A percentile compares a stretch with the other conserved stretches of the same genome.
These are phyloP conservation scores for Megaleporinus macrocephalus DNA, from an alignment of 2,113 vertebrate genomes.

Conservation along the genomic window DNA sequence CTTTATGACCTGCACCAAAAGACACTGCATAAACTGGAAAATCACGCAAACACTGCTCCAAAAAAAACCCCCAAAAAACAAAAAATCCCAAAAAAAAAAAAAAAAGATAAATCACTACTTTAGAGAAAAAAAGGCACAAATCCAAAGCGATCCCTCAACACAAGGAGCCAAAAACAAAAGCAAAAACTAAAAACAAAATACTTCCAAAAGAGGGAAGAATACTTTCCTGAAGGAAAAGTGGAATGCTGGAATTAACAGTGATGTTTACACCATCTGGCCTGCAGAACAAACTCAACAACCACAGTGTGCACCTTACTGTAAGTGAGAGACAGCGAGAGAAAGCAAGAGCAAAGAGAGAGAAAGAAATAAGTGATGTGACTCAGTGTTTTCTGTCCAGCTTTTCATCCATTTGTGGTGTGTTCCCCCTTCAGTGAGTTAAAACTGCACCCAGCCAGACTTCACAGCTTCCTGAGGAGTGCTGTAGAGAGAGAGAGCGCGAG, in stretches of 20 bases:
- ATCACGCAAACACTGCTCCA: slow-evolving; percentile 36
- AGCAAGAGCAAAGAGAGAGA: too few relatives aligned
- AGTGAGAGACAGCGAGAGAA: too few relatives aligned
- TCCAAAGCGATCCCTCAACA: not conserved
- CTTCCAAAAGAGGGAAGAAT: slow-evolving; percentile 42
- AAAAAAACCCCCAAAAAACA: slow-evolving; percentile 50
- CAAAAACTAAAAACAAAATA: slow-evolving; percentile 1
- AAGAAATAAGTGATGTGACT: too few relatives aligned
- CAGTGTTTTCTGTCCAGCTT: too few relatives aligned
- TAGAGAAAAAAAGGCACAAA: not conserved
- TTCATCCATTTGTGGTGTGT: not conserved
- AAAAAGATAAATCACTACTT: slow-evolving; percentile 17
- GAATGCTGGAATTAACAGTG: slow-evolving; percentile 33
- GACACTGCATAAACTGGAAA: slow-evolving; percentile 37
- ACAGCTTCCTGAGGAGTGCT: slow-evolving; percentile 73
- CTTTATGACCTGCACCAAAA: not conserved
- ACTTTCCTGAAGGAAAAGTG: slow-evolving; percentile 25
- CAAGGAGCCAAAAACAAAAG: not conserved
- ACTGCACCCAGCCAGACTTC: slow-evolving; percentile 80
- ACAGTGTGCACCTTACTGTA: not conserved
- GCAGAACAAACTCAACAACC: not conserved
- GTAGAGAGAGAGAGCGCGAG: slow-evolving; percentile 34
- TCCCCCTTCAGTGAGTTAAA: slow-evolving; percentile 65
- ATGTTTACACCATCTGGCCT: not conserved
- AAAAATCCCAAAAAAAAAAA: too few relatives aligned